These are phyloP conservation scores for Channa maculata DNA, from an alignment of 2,113 vertebrate species.

Conservation along the genomic window DNA sequence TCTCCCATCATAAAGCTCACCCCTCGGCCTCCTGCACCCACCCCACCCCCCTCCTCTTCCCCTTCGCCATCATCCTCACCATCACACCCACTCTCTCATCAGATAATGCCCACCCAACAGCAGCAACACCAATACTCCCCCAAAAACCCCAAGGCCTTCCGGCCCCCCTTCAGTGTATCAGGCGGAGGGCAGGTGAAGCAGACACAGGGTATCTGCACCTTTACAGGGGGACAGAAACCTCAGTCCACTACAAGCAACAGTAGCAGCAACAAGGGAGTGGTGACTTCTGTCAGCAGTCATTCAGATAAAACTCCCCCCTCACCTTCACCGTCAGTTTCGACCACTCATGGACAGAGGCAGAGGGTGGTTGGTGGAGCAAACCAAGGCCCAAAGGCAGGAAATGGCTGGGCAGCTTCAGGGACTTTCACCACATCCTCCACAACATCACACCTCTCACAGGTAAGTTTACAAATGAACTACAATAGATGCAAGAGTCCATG, in stretches of 20 bases:
- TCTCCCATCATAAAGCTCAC: slow-evolving; percentile 84
- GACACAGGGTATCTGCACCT: slow-evolving; percentile 58
- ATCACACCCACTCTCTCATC: slow-evolving; percentile 61
- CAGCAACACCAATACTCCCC: slow-evolving; percentile 72
- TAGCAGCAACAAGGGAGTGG: slow-evolving; percentile 48
- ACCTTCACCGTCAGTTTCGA: slow-evolving; percentile 50
- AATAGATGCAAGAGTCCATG: no score
- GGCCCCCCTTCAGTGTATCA: slow-evolving; percentile 68
- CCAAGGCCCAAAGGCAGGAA: slow-evolving; percentile 74
- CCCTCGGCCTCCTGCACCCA: slow-evolving; percentile 74
- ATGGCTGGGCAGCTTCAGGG: slow-evolving; percentile 70
- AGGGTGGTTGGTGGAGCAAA: slow-evolving; percentile 70
- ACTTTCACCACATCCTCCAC: slow-evolving; percentile 71
- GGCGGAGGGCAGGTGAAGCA: slow-evolving; percentile 59
- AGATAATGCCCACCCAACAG: slow-evolving; percentile 60
- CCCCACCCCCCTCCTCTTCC: slow-evolving; percentile 72
- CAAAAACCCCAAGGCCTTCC: slow-evolving; percentile 71
- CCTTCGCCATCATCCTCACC: slow-evolving; percentile 72
- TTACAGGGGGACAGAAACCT: slow-evolving; percentile 65
- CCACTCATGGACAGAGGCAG: slow-evolving; percentile 78
- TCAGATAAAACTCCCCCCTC: slow-evolving; percentile 61
- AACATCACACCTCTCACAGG: slow-evolving; percentile 83
- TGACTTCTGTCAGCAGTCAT: slow-evolving; percentile 37
- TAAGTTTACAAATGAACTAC: slow-evolving; percentile 27
- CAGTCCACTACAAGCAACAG: slow-evolving; percentile 44